Evolutionary conservation across 2,113 vertebrate species (phyloP).

Genomic region (Echinops telfairi): DNA sequence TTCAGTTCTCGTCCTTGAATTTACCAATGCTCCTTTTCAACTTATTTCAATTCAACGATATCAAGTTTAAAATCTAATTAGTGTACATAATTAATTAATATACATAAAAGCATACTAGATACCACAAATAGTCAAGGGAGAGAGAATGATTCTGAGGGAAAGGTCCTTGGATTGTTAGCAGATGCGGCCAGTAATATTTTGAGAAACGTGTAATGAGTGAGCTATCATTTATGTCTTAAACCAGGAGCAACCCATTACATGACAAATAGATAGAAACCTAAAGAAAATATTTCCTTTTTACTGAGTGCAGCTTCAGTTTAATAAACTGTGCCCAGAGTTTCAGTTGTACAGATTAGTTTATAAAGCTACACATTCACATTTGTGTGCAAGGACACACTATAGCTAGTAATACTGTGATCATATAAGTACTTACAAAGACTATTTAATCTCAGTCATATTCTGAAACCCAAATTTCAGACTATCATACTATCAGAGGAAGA

Average conservation of each 20-base stretch:
- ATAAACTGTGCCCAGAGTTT: slow-evolving; percentile 36
- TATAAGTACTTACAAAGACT: slow-evolving; percentile 16
- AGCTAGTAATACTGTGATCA: slow-evolving; percentile 14
- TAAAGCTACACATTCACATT: slow-evolving; percentile 7
- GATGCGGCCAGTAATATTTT: slow-evolving; percentile 16
- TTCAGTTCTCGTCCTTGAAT: slow-evolving; percentile 78
- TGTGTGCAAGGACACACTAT: slow-evolving; percentile 6
- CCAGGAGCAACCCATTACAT: slow-evolving; percentile 42
- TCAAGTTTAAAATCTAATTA: slow-evolving; percentile 43
- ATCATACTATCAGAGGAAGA: slow-evolving; percentile 66
- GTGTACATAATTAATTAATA: neutral
- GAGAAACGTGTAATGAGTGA: slow-evolving; percentile 52
- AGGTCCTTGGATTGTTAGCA: neutral
- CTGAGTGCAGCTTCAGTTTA: slow-evolving; percentile 54
- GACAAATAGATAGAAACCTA: slow-evolving; percentile 37
- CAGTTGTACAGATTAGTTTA: slow-evolving; percentile 14
- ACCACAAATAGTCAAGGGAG: neutral
- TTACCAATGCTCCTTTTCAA: slow-evolving; percentile 75
- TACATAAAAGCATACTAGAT: neutral
- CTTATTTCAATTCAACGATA: slow-evolving; percentile 67
- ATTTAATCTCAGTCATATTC: slow-evolving; percentile 13
- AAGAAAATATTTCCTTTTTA: slow-evolving; percentile 56
- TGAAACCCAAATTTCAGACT: slow-evolving; percentile 58
- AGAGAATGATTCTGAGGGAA: slow-evolving; percentile 15
- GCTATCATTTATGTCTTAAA: slow-evolving; percentile 57